Percentiles rank a stretch among this genome's conserved stretches.
Conservation (phyloP, 1,140 invertebrate species). For the Zaprionus nigranus region DNA sequence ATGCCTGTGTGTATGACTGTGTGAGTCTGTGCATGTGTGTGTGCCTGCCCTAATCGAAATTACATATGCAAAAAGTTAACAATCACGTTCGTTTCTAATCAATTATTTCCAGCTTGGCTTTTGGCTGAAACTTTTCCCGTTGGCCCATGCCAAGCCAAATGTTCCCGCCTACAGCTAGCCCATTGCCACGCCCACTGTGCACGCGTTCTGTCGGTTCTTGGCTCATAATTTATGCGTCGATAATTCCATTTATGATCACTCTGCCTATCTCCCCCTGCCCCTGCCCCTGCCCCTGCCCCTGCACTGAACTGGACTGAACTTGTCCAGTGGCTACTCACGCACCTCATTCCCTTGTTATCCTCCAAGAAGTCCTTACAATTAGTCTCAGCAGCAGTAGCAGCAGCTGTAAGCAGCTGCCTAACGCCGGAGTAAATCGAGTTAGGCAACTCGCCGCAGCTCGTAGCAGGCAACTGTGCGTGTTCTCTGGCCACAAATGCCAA, state of each 20-base stretch:
- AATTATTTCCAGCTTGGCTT: conserved; percentile 71
- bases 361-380: conserved; percentile 16
- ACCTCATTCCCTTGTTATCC: background rate
- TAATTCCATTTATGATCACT: conserved; percentile 77
- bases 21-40: background rate
- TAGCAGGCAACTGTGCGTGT: background rate
- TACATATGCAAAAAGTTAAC: conserved; percentile 83
- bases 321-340: background rate
- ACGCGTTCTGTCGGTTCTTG: background rate
- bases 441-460: background rate
- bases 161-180: conserved; percentile 7
- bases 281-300: background rate
- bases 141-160: background rate
- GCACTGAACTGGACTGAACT: conserved; percentile 2
- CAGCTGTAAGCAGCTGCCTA: conserved; percentile 16
- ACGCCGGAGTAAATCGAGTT: conserved; percentile 23
- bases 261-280: conserved; percentile 17
- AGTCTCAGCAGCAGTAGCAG: conserved; percentile 13
- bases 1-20: too few relatives aligned
- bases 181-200: conserved; percentile 30
- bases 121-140: conserved; percentile 47
- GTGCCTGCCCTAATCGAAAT: conserved; percentile 63
- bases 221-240: conserved; percentile 65
- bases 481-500: background rate
- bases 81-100: conserved; percentile 82